A percentile compares a stretch with the other conserved stretches of the same genome.
phyloP scores from a whole-genome alignment of 1,140 invertebrate species.

The Caenorhabditis remanei region DNA sequence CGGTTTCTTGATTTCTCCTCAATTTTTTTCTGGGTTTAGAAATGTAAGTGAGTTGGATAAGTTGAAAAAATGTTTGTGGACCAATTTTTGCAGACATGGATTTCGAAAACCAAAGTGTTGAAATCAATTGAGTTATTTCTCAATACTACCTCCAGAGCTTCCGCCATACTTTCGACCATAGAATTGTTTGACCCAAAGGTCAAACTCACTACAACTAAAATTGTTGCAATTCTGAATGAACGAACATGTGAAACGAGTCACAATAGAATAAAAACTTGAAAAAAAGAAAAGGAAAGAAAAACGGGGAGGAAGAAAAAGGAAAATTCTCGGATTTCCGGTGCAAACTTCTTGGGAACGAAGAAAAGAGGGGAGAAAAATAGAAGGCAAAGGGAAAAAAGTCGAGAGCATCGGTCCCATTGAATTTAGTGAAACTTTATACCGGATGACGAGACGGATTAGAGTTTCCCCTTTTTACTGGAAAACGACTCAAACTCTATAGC shows the following conservation, averaged over 20 bases:
- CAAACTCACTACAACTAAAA: constrained; percentile 38
- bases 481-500: background rate
- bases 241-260: constrained; percentile 46
- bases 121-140: background rate
- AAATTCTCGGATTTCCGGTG: constrained; percentile 57
- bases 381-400: background rate
- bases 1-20: too few species aligned
- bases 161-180: constrained; percentile 7
- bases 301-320: constrained; percentile 43
- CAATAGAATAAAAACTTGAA: constrained; percentile 45
- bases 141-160: background rate
- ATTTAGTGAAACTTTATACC: constrained; percentile 55
- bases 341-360: constrained; percentile 50
- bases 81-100: too few species aligned
- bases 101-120: background rate
- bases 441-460: constrained; percentile 46
- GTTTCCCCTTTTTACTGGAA: background rate
- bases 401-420: constrained; percentile 27
- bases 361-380: background rate
- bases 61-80: too few species aligned
- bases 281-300: background rate
- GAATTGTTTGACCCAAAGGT: constrained; percentile 23
- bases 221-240: constrained; percentile 41
- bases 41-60: too few species aligned
- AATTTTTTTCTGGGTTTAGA: too few species aligned